Percentiles rank a stretch among this genome's conserved stretches.
phyloP scores from a whole-genome alignment of 2,113 vertebrate species.

The Thalassoma bifasciatum region DNA sequence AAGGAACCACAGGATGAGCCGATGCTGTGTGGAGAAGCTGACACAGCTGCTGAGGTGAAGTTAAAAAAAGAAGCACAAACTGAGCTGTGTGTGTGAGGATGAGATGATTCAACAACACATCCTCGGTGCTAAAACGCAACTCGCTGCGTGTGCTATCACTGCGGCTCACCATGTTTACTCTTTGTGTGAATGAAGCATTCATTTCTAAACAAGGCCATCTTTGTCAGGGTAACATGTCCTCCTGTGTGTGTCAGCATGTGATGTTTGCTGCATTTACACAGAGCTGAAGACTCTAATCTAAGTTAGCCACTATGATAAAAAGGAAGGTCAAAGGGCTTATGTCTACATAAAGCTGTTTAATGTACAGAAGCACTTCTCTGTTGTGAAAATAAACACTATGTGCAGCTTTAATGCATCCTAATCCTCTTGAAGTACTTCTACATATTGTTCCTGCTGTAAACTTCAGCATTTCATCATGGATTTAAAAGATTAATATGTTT shows the following conservation, averaged over 20 bases:
- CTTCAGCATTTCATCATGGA: slow-evolving; percentile 25
- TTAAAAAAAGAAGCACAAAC: not conserved
- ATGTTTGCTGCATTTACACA: slow-evolving; percentile 11
- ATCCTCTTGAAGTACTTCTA: slow-evolving; percentile 50
- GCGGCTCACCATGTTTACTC: slow-evolving; percentile 16
- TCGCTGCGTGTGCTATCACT: not conserved
- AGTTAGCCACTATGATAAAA: slow-evolving; percentile 7
- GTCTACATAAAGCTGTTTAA: slow-evolving; percentile 32
- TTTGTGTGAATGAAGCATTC: slow-evolving; percentile 15
- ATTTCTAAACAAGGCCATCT: slow-evolving; percentile 41
- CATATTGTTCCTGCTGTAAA: slow-evolving; percentile 50
- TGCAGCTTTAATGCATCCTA: slow-evolving; percentile 40
- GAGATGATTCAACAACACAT: slow-evolving; percentile 2
- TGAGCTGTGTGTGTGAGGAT: not conserved
- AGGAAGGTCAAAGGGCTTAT: slow-evolving; percentile 45
- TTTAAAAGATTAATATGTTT: slow-evolving; percentile 36
- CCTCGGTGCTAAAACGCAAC: not conserved
- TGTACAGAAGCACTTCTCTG: slow-evolving; percentile 35
- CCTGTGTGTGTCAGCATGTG: slow-evolving; percentile 26
- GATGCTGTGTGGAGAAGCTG: slow-evolving; percentile 42
- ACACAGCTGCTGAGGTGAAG: slow-evolving; percentile 65
- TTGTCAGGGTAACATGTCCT: slow-evolving; percentile 36
- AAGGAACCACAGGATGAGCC: slow-evolving; percentile 31
- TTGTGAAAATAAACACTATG: slow-evolving; percentile 30
- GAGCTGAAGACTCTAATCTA: slow-evolving; percentile 6